phyloP scores from a whole-genome alignment of 2,113 vertebrate genomes.

The Sterrhoptilus dennistouni region DNA sequence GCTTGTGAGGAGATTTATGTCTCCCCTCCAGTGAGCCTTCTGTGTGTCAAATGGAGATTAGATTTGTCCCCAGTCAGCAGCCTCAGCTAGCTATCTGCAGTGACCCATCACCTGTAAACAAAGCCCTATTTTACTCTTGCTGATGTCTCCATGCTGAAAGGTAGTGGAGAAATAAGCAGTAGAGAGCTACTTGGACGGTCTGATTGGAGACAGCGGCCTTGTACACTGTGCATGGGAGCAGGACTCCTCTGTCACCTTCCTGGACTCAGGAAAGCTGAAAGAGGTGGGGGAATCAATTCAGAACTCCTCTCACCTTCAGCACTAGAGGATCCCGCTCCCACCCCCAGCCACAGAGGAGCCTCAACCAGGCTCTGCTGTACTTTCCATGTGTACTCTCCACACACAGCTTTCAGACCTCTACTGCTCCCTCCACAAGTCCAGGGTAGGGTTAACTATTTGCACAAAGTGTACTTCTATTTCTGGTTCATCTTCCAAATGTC shows the following conservation, averaged over 20 bases:
- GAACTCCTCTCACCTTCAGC: not conserved
- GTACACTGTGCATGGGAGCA: not conserved
- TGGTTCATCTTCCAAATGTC: not conserved
- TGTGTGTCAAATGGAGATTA: not conserved
- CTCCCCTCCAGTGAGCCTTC: not conserved
- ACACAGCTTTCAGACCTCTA: not conserved
- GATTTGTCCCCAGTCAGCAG: not conserved
- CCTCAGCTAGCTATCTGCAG: not conserved
- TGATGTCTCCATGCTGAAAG: not conserved
- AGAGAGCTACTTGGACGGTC: not conserved
- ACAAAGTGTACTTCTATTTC: not conserved
- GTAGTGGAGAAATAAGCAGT: not conserved
- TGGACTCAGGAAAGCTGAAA: not conserved
- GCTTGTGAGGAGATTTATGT: fast-evolving
- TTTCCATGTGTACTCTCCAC: not conserved
- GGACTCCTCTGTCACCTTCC: not conserved
- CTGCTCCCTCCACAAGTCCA: not conserved
- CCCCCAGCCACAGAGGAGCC: not conserved
- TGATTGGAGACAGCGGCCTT: not conserved
- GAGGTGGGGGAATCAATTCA: not conserved
- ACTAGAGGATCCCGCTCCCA: fast-evolving
- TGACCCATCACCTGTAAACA: not conserved
- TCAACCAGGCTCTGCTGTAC: fast-evolving
- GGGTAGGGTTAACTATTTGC: not conserved
- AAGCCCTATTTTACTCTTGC: not conserved